These are phyloP conservation scores for Megamerina dolium DNA, from an alignment of 2,888 invertebrate genomes.

Conservation along the genomic window DNA sequence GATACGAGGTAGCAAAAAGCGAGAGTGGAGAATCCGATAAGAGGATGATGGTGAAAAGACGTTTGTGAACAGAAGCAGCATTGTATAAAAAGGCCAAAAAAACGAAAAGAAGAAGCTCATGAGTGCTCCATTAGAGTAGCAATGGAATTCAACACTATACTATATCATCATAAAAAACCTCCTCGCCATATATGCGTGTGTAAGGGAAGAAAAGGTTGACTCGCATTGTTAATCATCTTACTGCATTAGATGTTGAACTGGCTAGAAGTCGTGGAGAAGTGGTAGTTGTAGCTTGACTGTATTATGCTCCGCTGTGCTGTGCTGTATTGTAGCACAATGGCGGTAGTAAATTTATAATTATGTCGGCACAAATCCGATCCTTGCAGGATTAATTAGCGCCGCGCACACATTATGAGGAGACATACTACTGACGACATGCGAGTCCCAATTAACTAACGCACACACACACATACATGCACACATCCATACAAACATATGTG, in stretches of 20 bases:
- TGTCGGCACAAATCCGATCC: constrained; percentile 47
- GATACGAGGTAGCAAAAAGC: too few species aligned
- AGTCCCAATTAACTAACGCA: constrained; percentile 20
- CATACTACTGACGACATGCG: constrained; percentile 29
- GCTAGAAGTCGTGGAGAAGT: too few species aligned
- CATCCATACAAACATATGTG: too few species aligned
- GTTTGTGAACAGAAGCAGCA: neutral
- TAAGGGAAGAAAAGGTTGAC: neutral
- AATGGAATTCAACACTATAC: neutral
- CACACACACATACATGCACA: too few species aligned
- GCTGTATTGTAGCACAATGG: too few species aligned
- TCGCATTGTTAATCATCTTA: too few species aligned
- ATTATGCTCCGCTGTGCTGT: too few species aligned
- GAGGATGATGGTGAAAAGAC: too few species aligned
- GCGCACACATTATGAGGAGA: constrained; percentile 48
- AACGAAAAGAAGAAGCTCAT: neutral
- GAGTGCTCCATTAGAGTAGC: neutral
- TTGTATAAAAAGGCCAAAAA: neutral
- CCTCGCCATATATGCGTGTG: neutral
- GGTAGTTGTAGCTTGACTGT: too few species aligned
- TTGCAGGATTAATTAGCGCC: constrained; percentile 50
- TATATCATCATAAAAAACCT: neutral
- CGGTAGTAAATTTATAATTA: constrained; percentile 42
- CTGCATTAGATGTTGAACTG: too few species aligned
- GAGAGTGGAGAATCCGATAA: too few species aligned